Base-by-base conservation (phyloP, 2,113 vertebrate genomes). In the Mus pahari region DNA sequence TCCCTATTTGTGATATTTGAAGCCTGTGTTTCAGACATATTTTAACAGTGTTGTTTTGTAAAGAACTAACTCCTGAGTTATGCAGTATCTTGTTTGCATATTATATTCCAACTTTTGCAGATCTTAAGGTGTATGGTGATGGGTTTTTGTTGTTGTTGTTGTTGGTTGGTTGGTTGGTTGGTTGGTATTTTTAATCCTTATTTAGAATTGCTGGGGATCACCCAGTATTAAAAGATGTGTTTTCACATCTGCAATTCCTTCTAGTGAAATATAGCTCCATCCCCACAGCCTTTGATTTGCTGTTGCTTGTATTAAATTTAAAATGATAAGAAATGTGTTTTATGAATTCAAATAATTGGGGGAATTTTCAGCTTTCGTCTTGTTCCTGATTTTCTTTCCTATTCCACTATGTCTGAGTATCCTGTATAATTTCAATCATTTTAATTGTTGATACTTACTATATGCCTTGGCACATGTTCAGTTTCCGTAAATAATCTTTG, bases 401-500 rank as follows among this genome's bases (percentile, higher is more conserved):
- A 78, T 77, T 96, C 7, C 12, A 17, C 58, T 45, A 33, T 13
- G 4, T 82, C 28, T 58, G 22, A 96, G 84, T 74, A 78, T 50
- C 53, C 13, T 79, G 11, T 81, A 45, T 48, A 55, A 93, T 91
- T 89, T 91, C 82, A 86, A 36, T 94, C 89, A 92, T 71, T 95
- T 82, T 36, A 92, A 91, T 77, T 92, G 24, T 82, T 73, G 50
- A 82, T 75, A 68, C 28, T 89, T 92, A 71, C 24, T 91, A 92
- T 92, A 94, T 94, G 60, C 58, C 58, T 77, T 71, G 68, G 26
- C 96, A 94, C 94, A 96, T 96, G 93, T 91, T 97, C 95, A 89
- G 86, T 96, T 96, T 94, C 87, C 84, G 66, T 83, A 92, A 96
- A 96, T 97, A 96, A 95, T 94, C 96, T 96, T 88, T 82, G 82